phyloP scores from a whole-genome alignment of 1,140 invertebrate species.

The Melitaea cinxia region DNA sequence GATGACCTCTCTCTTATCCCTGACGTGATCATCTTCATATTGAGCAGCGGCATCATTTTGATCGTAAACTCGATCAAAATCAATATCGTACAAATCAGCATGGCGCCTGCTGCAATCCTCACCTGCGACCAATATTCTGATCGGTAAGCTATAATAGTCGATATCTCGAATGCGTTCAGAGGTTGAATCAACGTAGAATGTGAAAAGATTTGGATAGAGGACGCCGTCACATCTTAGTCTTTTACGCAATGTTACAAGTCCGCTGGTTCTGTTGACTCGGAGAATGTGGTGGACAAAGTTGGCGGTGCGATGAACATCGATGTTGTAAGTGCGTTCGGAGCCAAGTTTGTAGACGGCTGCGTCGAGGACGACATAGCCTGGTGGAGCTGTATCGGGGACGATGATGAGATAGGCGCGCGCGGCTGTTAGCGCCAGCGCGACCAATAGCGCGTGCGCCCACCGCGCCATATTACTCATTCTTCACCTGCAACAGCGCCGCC shows the following conservation, averaged over 20 bases:
- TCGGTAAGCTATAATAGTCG: conserved; percentile 91
- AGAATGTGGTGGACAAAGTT: conserved; percentile 90
- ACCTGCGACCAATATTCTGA: conserved; percentile 90
- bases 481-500: conserved; percentile 74
- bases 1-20: conserved; percentile 73
- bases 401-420: conserved; percentile 85
- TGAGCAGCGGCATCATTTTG: conserved; percentile 69
- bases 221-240: conserved; percentile 89
- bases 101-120: conserved; percentile 83
- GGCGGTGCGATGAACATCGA: conserved; percentile 89
- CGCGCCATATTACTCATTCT: conserved; percentile 51
- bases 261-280: conserved; percentile 87
- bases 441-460: conserved; percentile 54
- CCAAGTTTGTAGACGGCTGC: conserved; percentile 89
- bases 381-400: conserved; percentile 85
- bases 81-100: conserved; percentile 74
- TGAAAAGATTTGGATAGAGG: conserved; percentile 91
- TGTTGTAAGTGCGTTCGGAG: conserved; percentile 87
- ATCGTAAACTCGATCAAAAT: conserved; percentile 81
- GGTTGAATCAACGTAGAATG: conserved; percentile 92
- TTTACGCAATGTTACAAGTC: conserved; percentile 88
- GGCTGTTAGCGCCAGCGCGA: conserved; percentile 51
- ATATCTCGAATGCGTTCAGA: conserved; percentile 89
- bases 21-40: conserved; percentile 67
- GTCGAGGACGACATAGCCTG: conserved; percentile 89